Evolutionary conservation across 2,888 invertebrate genomes (phyloP), one percentile per base, ranked within the genome.

Genomic region (Sphaerophoria rueppellii): DNA sequence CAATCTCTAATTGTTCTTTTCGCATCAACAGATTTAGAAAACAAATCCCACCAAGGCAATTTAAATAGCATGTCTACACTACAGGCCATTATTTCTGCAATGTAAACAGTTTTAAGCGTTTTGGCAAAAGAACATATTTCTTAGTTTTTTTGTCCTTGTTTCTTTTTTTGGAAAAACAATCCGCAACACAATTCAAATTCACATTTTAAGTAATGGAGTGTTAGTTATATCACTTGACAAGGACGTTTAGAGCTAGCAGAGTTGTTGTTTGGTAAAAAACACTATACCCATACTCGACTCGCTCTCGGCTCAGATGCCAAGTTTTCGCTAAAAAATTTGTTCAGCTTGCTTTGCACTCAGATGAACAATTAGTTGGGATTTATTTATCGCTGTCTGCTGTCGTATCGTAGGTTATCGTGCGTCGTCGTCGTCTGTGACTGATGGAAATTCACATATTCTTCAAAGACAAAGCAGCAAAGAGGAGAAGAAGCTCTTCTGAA

Each of bases 221-320:
- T 72, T 78, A 65, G 72, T 78, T 78, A 72, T 78, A 78, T 71
- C 78, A 78, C 78, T 78, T 72, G 70, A 76, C 76, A 61, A 71
- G 57, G 58, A 78, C 63, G 69, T 65, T 65, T 65, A 63, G 71
- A 57, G 63, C 57, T 14, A 54, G 54, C 12, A 43, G 60, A 37
- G 37, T 50, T 4, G 50, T 65, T 24, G 60, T 60, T 24, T 24
- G 2, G 24, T 24, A 24, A 24, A 24, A 24, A 24, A 24, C 24
- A 24, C 24, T 24, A 24, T 24, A 24, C 24, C 2, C 24, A 24
- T 24, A 2, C 24, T n/a, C 24, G 2, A 24, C 2, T 24, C 24
- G 24, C 24, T 24, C 71, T 65, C 48, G 71, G 46, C 57, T 43
- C 50, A 2, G 2, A 24, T 78, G 77, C 77, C 77, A 78, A 78